Evolutionary conservation across 2,113 vertebrate genomes (phyloP).

Genomic region (Albula goreensis): DNA sequence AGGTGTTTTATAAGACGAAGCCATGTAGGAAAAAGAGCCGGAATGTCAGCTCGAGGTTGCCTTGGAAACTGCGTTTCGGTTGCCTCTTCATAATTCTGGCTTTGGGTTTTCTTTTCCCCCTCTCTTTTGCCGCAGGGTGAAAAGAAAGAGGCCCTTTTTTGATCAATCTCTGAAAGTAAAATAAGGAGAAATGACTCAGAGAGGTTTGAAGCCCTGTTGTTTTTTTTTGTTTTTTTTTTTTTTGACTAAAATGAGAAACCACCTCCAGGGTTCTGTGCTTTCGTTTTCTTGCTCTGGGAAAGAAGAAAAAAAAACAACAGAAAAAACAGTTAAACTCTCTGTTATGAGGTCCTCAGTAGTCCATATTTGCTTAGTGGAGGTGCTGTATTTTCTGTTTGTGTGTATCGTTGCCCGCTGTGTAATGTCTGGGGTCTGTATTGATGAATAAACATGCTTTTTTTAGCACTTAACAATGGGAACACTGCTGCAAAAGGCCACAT

Average conservation of each 20-base stretch:
- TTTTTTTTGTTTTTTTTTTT: neutral
- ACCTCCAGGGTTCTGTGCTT: neutral
- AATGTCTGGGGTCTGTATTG: neutral
- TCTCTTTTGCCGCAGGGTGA: neutral
- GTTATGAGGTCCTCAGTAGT: neutral
- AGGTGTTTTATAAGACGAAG: neutral
- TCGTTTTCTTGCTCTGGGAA: neutral
- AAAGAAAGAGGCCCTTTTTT: neutral
- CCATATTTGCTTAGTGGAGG: neutral
- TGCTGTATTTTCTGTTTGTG: neutral
- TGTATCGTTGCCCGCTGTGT: too few relatives aligned
- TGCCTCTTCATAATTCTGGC: neutral
- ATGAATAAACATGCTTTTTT: slow-evolving; percentile 10
- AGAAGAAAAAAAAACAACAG: neutral
- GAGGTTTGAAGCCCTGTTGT: neutral
- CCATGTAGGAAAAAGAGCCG: neutral
- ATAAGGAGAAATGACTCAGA: neutral
- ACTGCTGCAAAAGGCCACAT: neutral
- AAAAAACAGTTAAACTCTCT: neutral
- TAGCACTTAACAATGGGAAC: slow-evolving; percentile 19
- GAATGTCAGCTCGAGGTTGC: neutral
- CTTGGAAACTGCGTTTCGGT: neutral
- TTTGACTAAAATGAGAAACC: neutral
- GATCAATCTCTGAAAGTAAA: neutral
- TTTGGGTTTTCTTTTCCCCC: neutral